A percentile compares a stretch with the other conserved stretches of the same genome.
These are phyloP conservation scores for Pocillopora verrucosa DNA, from an alignment of 64 coral and sea anemone genomes.

Conservation along the genomic window DNA sequence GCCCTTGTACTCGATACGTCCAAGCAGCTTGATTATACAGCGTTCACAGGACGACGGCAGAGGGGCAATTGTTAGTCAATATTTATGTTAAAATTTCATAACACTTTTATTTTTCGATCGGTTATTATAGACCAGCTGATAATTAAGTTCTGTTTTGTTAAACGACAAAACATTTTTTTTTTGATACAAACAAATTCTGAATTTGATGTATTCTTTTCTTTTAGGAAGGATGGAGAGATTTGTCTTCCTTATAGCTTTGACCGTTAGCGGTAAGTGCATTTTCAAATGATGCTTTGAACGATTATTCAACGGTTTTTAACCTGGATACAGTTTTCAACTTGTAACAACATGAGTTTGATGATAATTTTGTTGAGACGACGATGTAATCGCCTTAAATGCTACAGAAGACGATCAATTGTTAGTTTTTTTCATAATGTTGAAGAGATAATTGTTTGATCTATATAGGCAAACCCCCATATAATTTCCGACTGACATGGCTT, in stretches of 20 bases:
- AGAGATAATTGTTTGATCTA: neutral
- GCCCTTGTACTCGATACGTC: neutral
- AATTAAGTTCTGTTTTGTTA: conserved; percentile 4
- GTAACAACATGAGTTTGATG: neutral
- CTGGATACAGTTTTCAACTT: too few relatives aligned
- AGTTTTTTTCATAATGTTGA: neutral
- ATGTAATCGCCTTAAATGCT: neutral
- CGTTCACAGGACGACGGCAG: conserved; percentile 35
- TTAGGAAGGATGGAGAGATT: conserved; percentile 39
- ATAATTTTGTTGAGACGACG: neutral
- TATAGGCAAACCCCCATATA: neutral
- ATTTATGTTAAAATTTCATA: conserved; percentile 36
- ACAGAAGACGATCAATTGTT: neutral
- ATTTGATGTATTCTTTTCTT: neutral
- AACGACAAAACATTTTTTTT: neutral
- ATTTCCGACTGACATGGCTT: neutral
- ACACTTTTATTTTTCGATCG: conserved; percentile 16
- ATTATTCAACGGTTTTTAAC: neutral
- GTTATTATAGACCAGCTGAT: neutral
- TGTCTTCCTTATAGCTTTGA: conserved; percentile 34
- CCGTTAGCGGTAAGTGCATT: conserved; percentile 32
- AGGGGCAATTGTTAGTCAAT: conserved; percentile 39
- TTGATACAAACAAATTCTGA: neutral
- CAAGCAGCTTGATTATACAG: conserved; percentile 33
- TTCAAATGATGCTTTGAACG: too few relatives aligned